phyloP scores from a whole-genome alignment of 2,113 vertebrate species.

The Pyrgilauda ruficollis region DNA sequence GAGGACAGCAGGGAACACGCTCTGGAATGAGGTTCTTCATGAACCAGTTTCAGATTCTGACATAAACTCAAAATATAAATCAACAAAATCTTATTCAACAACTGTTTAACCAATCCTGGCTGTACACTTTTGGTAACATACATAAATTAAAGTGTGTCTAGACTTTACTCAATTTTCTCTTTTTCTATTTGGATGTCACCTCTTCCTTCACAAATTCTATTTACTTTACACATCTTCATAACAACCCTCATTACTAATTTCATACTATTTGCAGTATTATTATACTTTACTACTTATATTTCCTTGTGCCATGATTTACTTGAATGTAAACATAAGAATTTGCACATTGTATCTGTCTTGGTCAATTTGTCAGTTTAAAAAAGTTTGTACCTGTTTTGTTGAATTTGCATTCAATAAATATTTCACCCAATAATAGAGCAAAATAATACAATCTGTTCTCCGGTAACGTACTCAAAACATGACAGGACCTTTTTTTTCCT shows the following conservation, averaged over 20 bases:
- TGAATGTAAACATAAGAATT: not conserved
- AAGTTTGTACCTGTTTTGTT: not conserved
- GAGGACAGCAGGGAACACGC: not conserved
- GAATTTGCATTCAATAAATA: not conserved
- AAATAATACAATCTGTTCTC: not conserved
- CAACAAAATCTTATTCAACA: not conserved
- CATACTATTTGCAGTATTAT: not conserved
- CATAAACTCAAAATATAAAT: not conserved
- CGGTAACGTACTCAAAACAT: not conserved
- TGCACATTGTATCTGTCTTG: not conserved
- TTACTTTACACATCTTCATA: not conserved
- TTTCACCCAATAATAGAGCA: not conserved
- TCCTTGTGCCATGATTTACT: not conserved
- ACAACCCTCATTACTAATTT: not conserved
- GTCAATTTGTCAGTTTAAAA: not conserved
- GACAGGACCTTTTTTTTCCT: not conserved
- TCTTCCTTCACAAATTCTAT: not conserved
- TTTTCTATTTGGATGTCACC: not conserved
- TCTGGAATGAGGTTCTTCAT: not conserved
- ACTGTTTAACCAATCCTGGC: not conserved
- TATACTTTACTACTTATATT: not conserved
- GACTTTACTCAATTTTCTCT: not conserved
- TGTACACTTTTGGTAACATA: not conserved
- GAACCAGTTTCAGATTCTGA: not conserved
- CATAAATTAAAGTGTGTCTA: not conserved